Base-by-base conservation (phyloP, 2,113 vertebrate genomes). In the Leuciscus idus region DNA sequence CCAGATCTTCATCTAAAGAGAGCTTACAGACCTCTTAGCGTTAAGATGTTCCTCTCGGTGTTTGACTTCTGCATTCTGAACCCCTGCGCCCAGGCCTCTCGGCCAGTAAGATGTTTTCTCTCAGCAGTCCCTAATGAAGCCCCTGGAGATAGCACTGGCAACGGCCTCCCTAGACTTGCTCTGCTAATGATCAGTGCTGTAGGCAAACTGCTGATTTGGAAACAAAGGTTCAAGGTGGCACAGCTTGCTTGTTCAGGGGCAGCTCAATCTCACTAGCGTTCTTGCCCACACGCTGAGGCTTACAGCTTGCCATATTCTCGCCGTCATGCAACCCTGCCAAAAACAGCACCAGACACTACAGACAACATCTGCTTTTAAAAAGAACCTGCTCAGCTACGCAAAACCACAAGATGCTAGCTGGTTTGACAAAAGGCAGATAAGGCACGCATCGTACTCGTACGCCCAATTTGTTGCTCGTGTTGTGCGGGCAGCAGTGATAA, bases 121-220 rank as follows among this genome's bases (percentile, higher is more conserved):
- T 91, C 91, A 52, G 92, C 77, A 26, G 90, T 92, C 90, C 3
- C 68, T 95, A 95, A 94, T 95, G 93, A 95, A 93, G 88, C 90
- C 94, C 91, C 93, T 84, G 91, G 94, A 95, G 94, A 92, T 92
- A 50, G 83, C 90, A 28, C 90, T 84, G 90, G 89, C 88, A 83
- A 91, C 90, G 89, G 85, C 88, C 90, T 89, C 92, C 90, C 93
- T 48, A 90, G 88, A 86, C 88, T 88, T 90, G 85, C 90, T 64
- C n/a, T 68, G 84, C 86, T 93, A 95, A 75, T 93, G 91, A 93
- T 94, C 90, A 84, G 89, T 68, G 79, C 92, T 91, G 91, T 88
- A 92, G 90, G 87, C 89, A 93, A 93, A 92, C 86, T 91, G 93
- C 92, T 94, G 91, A 93, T 95, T 92, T 92, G 90, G 91, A 92